Evolutionary conservation across 2,888 invertebrate genomes (phyloP).

Genomic region (Nomada fucata): DNA sequence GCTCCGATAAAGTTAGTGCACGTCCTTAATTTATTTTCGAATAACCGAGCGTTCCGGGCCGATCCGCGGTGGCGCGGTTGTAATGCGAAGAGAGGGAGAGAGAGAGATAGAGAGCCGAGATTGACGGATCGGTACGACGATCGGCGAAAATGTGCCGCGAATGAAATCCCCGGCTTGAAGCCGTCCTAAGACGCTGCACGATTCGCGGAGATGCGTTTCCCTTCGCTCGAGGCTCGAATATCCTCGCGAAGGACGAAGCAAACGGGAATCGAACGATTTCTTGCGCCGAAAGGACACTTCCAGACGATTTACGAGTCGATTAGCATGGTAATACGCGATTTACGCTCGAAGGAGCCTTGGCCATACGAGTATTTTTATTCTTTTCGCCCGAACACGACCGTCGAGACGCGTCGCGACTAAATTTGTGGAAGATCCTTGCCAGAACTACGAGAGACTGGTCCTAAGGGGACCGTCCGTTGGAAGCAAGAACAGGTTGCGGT

Average conservation of each 20-base stretch:
- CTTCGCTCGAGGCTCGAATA: conserved; percentile 19
- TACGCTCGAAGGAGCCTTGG: conserved; percentile 72
- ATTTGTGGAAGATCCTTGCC: conserved; percentile 37
- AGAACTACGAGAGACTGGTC: not conserved
- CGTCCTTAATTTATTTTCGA: conserved; percentile 47
- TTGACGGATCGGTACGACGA: not conserved
- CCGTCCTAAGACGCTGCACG: conserved; percentile 8
- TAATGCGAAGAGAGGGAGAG: no score
- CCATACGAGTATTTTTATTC: conserved; percentile 69
- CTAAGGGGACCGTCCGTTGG: not conserved
- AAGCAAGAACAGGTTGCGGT: not conserved
- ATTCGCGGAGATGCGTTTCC: conserved; percentile 11
- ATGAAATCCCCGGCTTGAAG: conserved; percentile 16
- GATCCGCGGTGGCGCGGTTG: not conserved
- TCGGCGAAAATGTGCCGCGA: not conserved
- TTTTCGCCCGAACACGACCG: conserved; percentile 23
- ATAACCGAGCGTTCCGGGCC: conserved; percentile 20
- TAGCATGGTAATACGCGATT: conserved; percentile 78
- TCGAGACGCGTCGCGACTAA: conserved; percentile 37
- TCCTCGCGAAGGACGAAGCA: conserved; percentile 52
- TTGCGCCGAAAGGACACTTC: conserved; percentile 67
- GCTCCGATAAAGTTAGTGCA: conserved; percentile 41
- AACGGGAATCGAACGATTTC: conserved; percentile 61
- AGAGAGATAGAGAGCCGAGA: no score
- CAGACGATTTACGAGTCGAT: conserved; percentile 77